phyloP scores from a whole-genome alignment of 1,140 invertebrate genomes.

The Stegodyphus dumicola region DNA sequence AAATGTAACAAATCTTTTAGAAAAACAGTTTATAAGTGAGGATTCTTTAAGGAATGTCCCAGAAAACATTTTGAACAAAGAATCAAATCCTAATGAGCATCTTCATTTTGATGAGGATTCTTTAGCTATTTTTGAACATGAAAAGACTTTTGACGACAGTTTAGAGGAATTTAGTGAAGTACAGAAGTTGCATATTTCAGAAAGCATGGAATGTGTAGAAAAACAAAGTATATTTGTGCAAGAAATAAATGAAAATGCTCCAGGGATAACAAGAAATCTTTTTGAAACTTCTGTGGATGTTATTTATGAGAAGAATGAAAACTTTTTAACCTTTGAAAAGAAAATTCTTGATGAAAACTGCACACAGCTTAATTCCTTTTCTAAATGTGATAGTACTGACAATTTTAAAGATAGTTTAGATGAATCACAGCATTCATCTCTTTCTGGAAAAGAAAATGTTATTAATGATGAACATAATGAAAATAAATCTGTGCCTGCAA shows the following conservation, averaged over 20 bases:
- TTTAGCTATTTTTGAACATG: conserved; percentile 47
- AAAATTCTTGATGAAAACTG: background rate
- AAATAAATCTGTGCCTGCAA: background rate
- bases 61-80: conserved; percentile 6
- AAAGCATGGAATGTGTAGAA: background rate
- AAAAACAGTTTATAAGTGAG: conserved; percentile 16
- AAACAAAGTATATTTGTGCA: background rate
- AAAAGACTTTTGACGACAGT: conserved; percentile 51
- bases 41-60: conserved; percentile 38
- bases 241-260: background rate
- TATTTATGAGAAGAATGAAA: conserved; percentile 26
- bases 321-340: background rate
- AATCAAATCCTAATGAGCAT: conserved; percentile 6
- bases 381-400: conserved; percentile 23
- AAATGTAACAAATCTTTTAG: conserved; percentile 11
- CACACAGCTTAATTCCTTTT: conserved; percentile 25
- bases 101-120: conserved; percentile 48
- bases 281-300: conserved; percentile 41
- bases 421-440: background rate
- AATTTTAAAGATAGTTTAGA: conserved; percentile 60
- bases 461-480: background rate
- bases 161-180: conserved; percentile 19
- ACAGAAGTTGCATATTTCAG: background rate
- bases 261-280: background rate
- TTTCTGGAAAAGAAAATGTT: too few species aligned